These are phyloP conservation scores for Numenius arquata DNA, from an alignment of 2,113 vertebrate species.

Conservation along the genomic window DNA sequence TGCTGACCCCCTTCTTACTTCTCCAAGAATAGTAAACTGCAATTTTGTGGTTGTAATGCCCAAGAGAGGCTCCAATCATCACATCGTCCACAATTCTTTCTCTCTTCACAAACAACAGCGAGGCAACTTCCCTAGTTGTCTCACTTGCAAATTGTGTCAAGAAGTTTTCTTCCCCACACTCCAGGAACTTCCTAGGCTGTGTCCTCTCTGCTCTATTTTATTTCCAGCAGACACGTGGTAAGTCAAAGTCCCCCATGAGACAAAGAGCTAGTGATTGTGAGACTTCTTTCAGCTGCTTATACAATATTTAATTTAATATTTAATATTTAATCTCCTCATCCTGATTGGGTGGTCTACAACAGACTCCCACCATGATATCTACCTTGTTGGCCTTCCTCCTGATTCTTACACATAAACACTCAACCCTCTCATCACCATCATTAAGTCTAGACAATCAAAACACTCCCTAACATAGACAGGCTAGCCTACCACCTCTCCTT, in stretches of 20 bases:
- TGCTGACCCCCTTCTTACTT: neutral
- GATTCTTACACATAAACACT: neutral
- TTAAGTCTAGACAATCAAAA: neutral
- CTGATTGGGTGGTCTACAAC: neutral
- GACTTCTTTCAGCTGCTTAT: neutral
- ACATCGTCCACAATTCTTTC: neutral
- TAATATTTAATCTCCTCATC: neutral
- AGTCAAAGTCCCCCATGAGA: neutral
- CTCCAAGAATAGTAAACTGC: neutral
- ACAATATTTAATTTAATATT: neutral
- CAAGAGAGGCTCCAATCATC: neutral
- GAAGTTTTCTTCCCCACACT: neutral
- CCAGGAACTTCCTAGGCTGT: neutral
- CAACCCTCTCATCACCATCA: neutral
- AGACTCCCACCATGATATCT: neutral
- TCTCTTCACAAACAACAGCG: neutral
- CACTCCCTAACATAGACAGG: neutral
- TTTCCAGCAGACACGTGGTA: neutral
- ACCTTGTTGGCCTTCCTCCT: neutral
- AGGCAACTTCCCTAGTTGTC: neutral
- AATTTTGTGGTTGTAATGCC: neutral
- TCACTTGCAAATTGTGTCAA: neutral
- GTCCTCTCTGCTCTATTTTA: neutral
- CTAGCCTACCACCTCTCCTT: neutral
- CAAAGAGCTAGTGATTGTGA: neutral